Evolutionary conservation across 2,797 vertebrate species (phyloP).

Genomic region (Nannoperca australis): DNA sequence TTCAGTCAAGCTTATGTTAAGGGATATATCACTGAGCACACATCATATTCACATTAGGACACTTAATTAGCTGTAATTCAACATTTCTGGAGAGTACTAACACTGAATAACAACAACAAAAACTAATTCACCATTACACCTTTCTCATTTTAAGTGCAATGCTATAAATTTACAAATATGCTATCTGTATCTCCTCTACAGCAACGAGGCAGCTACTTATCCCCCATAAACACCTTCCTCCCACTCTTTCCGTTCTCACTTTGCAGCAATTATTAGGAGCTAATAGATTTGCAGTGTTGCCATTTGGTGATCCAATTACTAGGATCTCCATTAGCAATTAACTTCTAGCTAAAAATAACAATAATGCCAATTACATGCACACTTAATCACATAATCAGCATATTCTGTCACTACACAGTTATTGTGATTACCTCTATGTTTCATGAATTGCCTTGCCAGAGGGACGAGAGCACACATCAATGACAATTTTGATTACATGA

Average conservation of each 20-base stretch:
- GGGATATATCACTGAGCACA: not conserved
- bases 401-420: slow-evolving; percentile 90
- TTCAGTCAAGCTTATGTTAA: not conserved
- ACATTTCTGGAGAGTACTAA: slow-evolving; percentile 20
- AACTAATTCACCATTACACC: slow-evolving; percentile 37
- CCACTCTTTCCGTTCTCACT: slow-evolving; percentile 88
- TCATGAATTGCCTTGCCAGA: slow-evolving; percentile 88
- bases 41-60: not conserved
- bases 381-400: slow-evolving; percentile 91
- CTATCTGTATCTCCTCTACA: slow-evolving; percentile 65
- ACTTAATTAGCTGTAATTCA: slow-evolving; percentile 34
- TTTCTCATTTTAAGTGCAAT: slow-evolving; percentile 54
- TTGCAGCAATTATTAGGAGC: slow-evolving; percentile 90
- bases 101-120: slow-evolving; percentile 2
- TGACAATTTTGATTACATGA: slow-evolving; percentile 85
- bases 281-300: slow-evolving; percentile 91
- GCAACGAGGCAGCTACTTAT: slow-evolving; percentile 83
- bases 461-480: slow-evolving; percentile 87
- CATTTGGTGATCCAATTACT: slow-evolving; percentile 90
- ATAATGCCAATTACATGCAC: slow-evolving; percentile 91
- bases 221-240: slow-evolving; percentile 87
- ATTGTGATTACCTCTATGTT: slow-evolving; percentile 89
- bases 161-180: slow-evolving; percentile 69
- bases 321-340: slow-evolving; percentile 91
- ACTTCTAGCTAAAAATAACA: slow-evolving; percentile 92